Conservation (phyloP, 1,140 invertebrate genomes). For the Danaus plexippus region DNA sequence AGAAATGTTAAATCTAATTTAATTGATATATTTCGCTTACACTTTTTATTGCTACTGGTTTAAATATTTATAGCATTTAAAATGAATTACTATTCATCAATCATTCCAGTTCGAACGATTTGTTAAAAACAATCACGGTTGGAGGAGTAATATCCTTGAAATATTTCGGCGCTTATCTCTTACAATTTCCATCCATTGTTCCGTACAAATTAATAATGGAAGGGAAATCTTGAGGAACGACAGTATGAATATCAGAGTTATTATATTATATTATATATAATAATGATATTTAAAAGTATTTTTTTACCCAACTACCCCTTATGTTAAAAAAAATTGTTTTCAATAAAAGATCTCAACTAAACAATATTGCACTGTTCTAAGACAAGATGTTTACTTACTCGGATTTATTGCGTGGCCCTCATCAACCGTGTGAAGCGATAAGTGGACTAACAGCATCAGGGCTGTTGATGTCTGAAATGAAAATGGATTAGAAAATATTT, state of each 20-base stretch:
- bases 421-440: constrained; percentile 63
- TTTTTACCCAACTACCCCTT: no score
- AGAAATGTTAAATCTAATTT: no score
- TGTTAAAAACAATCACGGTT: constrained; percentile 20
- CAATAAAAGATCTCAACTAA: no score
- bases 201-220: constrained; percentile 22
- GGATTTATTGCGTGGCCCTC: constrained; percentile 63
- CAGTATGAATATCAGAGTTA: no score
- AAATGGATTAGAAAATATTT: constrained; percentile 14
- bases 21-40: no score
- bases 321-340: no score
- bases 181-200: constrained; percentile 22
- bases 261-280: no score
- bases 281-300: no score
- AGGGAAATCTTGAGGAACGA: constrained; percentile 10
- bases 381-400: constrained; percentile 39
- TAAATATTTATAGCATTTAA: no score
- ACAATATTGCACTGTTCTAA: background rate
- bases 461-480: constrained; percentile 52
- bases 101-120: constrained; percentile 18
- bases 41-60: no score
- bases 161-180: constrained; percentile 22
- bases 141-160: constrained; percentile 16
- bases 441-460: constrained; percentile 52
- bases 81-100: no score